A percentile compares a stretch with the other conserved stretches of the same genome.
These are phyloP conservation scores for Grammomys surdaster DNA, from an alignment of 2,113 vertebrate genomes.

Conservation along the genomic window DNA sequence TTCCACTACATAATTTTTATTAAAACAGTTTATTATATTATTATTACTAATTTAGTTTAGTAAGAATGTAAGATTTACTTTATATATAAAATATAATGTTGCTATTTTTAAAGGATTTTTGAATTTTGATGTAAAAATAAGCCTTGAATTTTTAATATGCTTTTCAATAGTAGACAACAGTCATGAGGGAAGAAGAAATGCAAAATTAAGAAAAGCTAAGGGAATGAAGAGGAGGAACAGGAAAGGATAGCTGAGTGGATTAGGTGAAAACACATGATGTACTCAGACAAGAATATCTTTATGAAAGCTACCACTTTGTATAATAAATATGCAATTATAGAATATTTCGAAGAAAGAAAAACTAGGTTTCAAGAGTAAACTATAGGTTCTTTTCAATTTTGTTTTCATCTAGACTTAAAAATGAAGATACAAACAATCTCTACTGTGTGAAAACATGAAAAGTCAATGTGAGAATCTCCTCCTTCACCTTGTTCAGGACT, in stretches of 20 bases:
- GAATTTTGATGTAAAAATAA: background rate
- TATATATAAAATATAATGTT: background rate
- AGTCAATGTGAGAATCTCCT: background rate
- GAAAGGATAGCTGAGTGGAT: background rate
- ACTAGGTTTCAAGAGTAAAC: background rate
- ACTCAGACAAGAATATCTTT: background rate
- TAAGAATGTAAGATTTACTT: background rate
- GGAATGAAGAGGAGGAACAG: background rate
- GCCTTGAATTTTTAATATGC: background rate
- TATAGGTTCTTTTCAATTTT: background rate
- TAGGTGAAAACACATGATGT: background rate
- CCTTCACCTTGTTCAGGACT: background rate
- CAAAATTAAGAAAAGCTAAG: constrained; percentile 5
- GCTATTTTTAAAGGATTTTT: background rate
- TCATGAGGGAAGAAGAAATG: background rate
- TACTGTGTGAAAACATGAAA: background rate
- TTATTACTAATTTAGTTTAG: constrained; percentile 36
- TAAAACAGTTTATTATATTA: constrained; percentile 32
- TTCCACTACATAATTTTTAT: constrained; percentile 44
- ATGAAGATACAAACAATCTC: constrained; percentile 10
- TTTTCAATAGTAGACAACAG: background rate
- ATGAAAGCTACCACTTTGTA: background rate
- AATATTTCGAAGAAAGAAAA: background rate
- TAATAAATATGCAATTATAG: background rate
- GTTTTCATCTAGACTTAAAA: constrained; percentile 12